Evolutionary conservation across 1,140 invertebrate genomes (phyloP), one percentile per base, ranked within the genome.

Genomic region (Dendrolimus punctatus): DNA sequence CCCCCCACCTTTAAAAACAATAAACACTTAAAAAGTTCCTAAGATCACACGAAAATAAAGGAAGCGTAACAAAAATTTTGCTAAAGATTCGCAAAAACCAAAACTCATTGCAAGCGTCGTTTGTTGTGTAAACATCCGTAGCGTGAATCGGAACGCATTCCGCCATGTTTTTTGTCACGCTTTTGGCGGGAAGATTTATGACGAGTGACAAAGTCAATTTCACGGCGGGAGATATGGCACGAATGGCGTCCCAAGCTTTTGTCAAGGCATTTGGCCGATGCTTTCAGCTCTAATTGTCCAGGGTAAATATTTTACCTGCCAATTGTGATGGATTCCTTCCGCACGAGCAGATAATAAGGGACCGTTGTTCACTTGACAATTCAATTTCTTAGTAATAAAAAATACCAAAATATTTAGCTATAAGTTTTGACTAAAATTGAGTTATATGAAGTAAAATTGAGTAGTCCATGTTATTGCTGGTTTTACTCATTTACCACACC

Each of bases 121-220:
- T 69, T 76, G 72, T 78, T 78, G 75, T 74, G 77, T 80, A 75
- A 84, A 84, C 80, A 84, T 78, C 71, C 73, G 71, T 57, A 53
- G 62, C 51, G 52, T 66, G 67, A 64, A 68, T 73, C 66, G 52
- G 64, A 65, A 69, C 73, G 72, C 66, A 62, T 69, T 66, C 62
- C 57, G 71, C 73, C 72, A 70, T 71, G 51, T 71, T 74, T 79
- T 78, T 80, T 75, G 60, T 51, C 46, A 37, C 41, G 47, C 54
- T 68, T 62, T 73, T 64, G 68, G 51, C 64, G 64, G 58, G 68
- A 76, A 85, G 79, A 82, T 85, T 82, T 85, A 85, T 80, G 71
- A 68, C 53, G 68, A 71, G 77, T 82, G 79, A 85, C 81, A 85
- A 76, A 80, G 76, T 82, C 79, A 75, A 85, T 85, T 80, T 85